Conservation (phyloP, 2,797 vertebrate genomes). For the Chlorospingus flavigularis region DNA sequence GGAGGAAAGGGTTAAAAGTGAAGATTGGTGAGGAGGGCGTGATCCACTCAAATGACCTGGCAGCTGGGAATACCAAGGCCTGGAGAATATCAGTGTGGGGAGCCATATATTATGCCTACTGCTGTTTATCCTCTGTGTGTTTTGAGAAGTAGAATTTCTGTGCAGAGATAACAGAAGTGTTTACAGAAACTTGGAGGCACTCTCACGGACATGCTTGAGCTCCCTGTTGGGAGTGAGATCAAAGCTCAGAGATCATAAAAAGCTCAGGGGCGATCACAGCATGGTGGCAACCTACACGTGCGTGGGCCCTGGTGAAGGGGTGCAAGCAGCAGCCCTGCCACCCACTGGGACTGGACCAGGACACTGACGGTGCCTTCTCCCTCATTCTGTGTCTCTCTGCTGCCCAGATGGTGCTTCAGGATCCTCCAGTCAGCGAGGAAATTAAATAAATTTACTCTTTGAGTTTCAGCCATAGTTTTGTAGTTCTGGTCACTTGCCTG, state of each 20-base stretch:
- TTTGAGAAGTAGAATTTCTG: background rate
- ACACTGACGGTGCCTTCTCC: fast-evolving
- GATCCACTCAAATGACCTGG: background rate
- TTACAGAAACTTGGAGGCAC: background rate
- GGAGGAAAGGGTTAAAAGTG: background rate
- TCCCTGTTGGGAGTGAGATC: background rate
- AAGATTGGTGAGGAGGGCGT: background rate
- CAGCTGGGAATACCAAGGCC: background rate
- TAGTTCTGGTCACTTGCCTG: background rate
- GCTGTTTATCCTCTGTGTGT: background rate
- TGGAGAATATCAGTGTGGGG: background rate
- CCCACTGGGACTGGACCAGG: background rate
- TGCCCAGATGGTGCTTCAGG: background rate
- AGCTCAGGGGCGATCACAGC: background rate
- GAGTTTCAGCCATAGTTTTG: background rate
- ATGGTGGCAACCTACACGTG: background rate
- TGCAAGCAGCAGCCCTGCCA: background rate
- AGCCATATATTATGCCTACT: background rate
- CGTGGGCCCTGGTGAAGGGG: background rate
- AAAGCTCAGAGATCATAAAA: background rate
- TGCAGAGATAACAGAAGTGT: background rate
- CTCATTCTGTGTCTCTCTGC: background rate
- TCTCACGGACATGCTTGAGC: background rate
- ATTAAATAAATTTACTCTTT: background rate
- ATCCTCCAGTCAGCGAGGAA: fast-evolving